Percentiles rank a stretch among this genome's conserved stretches.
Conservation (phyloP, 2,113 vertebrate genomes). For the Heterocephalus glaber region DNA sequence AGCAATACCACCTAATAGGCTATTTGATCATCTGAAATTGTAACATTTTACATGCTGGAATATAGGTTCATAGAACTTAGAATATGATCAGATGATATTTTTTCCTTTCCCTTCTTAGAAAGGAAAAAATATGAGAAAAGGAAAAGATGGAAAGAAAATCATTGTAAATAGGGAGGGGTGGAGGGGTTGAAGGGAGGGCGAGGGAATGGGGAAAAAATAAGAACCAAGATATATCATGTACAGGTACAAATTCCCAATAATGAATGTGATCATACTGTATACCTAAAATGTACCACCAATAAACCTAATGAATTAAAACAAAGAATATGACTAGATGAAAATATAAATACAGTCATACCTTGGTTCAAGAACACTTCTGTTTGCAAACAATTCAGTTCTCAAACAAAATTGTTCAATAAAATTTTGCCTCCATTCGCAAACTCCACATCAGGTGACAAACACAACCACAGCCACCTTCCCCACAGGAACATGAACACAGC, state of each 20-base stretch:
- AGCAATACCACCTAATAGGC: neutral
- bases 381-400: neutral
- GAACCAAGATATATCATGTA: too few species aligned
- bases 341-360: neutral
- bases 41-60: neutral
- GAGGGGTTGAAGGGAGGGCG: too few species aligned
- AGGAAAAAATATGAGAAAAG: too few species aligned
- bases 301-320: too few species aligned
- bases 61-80: neutral
- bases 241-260: too few species aligned
- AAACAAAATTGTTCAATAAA: neutral
- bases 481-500: neutral
- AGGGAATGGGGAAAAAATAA: too few species aligned
- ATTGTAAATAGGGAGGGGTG: too few species aligned
- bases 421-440: neutral
- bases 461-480: neutral
- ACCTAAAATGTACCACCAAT: too few species aligned
- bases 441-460: neutral
- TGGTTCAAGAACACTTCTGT: neutral
- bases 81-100: neutral
- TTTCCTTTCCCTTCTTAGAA: too few species aligned
- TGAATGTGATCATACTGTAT: too few species aligned
- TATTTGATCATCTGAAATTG: neutral
- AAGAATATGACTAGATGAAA: slow-evolving; percentile 13
- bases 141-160: too few species aligned